Conservation (phyloP, 2,113 vertebrate genomes). For the Hemibagrus wyckioides region DNA sequence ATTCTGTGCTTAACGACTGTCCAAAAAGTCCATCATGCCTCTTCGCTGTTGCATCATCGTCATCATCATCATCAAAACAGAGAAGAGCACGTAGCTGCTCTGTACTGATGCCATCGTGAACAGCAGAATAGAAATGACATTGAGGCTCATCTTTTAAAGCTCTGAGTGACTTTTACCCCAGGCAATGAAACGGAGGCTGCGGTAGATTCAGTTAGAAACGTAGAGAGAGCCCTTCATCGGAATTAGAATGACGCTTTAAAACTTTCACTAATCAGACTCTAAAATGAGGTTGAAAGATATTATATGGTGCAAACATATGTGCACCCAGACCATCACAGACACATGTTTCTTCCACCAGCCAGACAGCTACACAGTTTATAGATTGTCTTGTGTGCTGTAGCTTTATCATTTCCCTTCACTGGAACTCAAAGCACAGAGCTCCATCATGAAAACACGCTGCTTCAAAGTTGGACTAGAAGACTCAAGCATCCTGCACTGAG, state of each 20-base stretch:
- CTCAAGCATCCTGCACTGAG: background rate
- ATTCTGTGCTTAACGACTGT: background rate
- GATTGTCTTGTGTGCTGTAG: background rate
- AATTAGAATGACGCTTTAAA: background rate
- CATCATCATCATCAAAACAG: background rate
- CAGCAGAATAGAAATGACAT: background rate
- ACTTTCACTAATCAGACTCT: background rate
- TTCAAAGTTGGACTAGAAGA: background rate
- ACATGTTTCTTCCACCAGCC: background rate
- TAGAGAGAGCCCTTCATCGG: background rate
- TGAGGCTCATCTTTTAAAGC: background rate
- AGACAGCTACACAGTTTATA: background rate
- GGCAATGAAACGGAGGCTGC: background rate
- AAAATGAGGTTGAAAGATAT: background rate
- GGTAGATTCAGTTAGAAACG: background rate
- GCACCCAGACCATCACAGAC: background rate
- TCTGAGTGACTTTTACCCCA: background rate
- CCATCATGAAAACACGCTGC: background rate
- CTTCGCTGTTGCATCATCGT: background rate
- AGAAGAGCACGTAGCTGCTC: background rate
- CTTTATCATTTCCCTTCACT: background rate
- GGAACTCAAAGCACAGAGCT: background rate
- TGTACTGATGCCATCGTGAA: background rate
- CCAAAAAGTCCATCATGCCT: background rate
- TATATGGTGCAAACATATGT: background rate